These are phyloP conservation scores for Glossophaga mutica DNA, from an alignment of 2,797 vertebrate species.

Conservation along the genomic window DNA sequence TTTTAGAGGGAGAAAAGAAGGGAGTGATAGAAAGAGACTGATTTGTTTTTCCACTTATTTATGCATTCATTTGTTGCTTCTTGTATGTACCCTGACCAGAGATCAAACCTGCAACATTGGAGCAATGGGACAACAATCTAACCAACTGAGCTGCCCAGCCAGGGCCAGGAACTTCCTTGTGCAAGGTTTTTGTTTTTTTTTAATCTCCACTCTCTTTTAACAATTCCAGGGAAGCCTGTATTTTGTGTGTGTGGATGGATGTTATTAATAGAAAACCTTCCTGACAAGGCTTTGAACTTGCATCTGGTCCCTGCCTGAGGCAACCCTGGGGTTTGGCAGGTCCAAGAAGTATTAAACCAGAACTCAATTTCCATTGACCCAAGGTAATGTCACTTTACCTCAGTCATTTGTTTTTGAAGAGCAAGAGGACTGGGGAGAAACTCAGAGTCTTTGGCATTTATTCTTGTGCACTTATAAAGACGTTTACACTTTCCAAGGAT, in stretches of 20 bases:
- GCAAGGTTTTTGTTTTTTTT: background rate
- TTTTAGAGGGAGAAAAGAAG: no score
- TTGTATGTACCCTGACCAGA: no score
- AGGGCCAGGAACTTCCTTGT: background rate
- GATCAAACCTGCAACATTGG: no score
- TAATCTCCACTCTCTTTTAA: background rate
- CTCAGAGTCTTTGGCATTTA: background rate
- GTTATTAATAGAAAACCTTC: background rate
- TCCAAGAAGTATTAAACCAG: background rate
- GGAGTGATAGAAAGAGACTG: no score
- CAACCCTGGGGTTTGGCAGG: background rate
- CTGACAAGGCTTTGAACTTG: background rate
- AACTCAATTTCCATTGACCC: background rate
- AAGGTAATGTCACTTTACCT: background rate
- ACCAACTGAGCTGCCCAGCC: no score
- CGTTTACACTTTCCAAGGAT: background rate
- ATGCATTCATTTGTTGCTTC: no score
- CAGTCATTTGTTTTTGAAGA: background rate
- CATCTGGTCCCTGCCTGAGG: background rate
- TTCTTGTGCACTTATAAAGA: background rate
- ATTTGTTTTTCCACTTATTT: no score
- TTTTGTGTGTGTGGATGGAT: background rate
- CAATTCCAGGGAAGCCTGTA: background rate
- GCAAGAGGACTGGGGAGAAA: background rate
- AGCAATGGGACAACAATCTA: no score